These are phyloP conservation scores for Stictocephala bisonia DNA, from an alignment of 2,888 invertebrate species.

Conservation along the genomic window DNA sequence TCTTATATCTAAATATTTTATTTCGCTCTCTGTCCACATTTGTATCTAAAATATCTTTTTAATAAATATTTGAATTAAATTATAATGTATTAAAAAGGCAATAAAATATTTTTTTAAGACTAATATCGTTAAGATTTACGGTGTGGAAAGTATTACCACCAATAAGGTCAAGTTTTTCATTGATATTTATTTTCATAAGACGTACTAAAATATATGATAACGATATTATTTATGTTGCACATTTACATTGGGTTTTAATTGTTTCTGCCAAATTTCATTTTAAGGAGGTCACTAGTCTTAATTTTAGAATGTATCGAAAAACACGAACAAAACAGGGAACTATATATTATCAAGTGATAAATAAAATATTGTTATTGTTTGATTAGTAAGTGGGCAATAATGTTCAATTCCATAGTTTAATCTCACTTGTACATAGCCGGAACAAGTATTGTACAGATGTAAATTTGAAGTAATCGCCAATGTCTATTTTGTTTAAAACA, in stretches of 20 bases:
- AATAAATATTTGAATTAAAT: background rate
- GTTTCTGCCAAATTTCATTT: too few species aligned
- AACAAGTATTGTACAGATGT: constrained; percentile 45
- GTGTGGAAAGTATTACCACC: background rate
- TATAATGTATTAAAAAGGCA: constrained; percentile 19
- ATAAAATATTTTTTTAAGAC: background rate
- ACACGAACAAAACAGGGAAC: too few species aligned
- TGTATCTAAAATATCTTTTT: background rate
- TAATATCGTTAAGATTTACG: background rate
- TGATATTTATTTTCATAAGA: background rate
- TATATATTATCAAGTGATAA: too few species aligned
- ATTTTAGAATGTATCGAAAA: too few species aligned
- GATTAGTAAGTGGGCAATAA: background rate
- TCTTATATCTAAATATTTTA: too few species aligned
- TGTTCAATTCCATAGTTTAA: constrained; percentile 15
- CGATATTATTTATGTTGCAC: too few species aligned
- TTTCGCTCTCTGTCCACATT: too few species aligned
- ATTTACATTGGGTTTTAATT: too few species aligned
- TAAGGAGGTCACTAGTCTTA: too few species aligned
- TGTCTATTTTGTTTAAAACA: constrained; percentile 28
- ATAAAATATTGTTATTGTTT: too few species aligned
- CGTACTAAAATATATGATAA: too few species aligned
- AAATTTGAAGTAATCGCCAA: constrained; percentile 42
- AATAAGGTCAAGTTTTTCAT: background rate
- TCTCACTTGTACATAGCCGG: constrained; percentile 31